A percentile compares a stretch with the other conserved stretches of the same genome.
Conservation (phyloP, 2,888 invertebrate genomes). For the Stenodema calcarata region DNA sequence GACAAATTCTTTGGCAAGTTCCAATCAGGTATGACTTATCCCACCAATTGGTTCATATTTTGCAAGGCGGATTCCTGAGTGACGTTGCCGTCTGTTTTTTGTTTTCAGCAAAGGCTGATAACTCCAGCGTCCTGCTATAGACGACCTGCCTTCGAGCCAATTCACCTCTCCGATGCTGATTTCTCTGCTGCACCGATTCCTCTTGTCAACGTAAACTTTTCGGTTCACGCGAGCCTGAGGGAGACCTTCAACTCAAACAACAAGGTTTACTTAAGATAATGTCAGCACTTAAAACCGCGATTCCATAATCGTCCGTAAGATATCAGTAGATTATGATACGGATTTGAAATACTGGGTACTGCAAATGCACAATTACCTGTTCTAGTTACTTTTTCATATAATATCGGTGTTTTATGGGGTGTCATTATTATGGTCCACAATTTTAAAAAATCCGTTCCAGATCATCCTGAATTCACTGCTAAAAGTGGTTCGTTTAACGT, state of each 20-base stretch:
- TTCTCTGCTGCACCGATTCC: conserved; percentile 57
- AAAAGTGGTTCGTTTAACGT: too few relatives aligned
- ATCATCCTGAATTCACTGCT: too few relatives aligned
- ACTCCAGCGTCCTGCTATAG: conserved; percentile 58
- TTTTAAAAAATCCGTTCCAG: too few relatives aligned
- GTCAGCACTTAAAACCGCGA: too few relatives aligned
- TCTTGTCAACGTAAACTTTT: conserved; percentile 34
- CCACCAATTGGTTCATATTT: background rate
- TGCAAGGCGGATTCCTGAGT: background rate
- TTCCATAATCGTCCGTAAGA: too few relatives aligned
- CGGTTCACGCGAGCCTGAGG: conserved; percentile 22
- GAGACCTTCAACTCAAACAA: conserved; percentile 40
- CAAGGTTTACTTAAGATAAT: background rate
- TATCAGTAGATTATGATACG: too few relatives aligned
- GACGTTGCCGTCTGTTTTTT: background rate
- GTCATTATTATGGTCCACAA: too few relatives aligned
- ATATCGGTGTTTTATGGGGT: too few relatives aligned
- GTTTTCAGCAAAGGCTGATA: conserved; percentile 49
- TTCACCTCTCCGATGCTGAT: conserved; percentile 60
- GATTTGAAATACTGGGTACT: too few relatives aligned
- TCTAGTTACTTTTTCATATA: too few relatives aligned
- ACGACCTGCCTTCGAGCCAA: conserved; percentile 59
- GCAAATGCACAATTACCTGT: too few relatives aligned
- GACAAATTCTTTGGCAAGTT: conserved; percentile 52
- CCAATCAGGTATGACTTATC: conserved; percentile 52